phyloP scores from a whole-genome alignment of 2,797 vertebrate species.

The Tarsius wallacei region DNA sequence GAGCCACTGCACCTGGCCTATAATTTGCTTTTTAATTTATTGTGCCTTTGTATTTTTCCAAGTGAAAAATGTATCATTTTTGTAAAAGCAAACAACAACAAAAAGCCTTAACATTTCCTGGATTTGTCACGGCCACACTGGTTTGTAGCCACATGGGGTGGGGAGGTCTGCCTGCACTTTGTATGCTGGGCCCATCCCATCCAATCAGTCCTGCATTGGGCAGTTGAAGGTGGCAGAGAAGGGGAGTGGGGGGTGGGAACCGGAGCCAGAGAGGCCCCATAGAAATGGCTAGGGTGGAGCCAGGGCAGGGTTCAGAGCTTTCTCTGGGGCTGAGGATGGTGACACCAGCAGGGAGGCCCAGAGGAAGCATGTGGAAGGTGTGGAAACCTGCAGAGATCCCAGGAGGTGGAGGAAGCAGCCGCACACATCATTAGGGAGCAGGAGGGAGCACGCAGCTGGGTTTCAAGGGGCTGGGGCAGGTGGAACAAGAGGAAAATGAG shows the following conservation, averaged over 20 bases:
- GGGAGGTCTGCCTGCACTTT: neutral
- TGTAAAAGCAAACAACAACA: neutral
- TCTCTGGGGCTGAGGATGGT: neutral
- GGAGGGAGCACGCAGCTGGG: neutral
- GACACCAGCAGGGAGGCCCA: neutral
- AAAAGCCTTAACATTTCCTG: neutral
- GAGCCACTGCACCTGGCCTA: too few relatives aligned
- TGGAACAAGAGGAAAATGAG: neutral
- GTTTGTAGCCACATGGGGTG: neutral
- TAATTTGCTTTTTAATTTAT: too few relatives aligned
- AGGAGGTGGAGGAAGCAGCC: neutral
- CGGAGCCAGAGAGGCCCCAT: neutral
- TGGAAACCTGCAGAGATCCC: neutral
- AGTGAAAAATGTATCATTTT: neutral
- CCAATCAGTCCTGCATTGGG: neutral
- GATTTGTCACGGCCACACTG: neutral
- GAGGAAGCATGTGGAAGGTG: neutral
- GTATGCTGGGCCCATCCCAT: neutral
- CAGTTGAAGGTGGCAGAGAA: neutral
- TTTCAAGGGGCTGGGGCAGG: neutral
- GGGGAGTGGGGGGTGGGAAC: neutral
- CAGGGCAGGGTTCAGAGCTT: neutral
- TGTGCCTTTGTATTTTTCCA: too few relatives aligned
- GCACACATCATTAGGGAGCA: neutral
- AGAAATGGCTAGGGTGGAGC: neutral